phyloP scores from a whole-genome alignment of 2,888 invertebrate genomes.

The Parnassius orleans region DNA sequence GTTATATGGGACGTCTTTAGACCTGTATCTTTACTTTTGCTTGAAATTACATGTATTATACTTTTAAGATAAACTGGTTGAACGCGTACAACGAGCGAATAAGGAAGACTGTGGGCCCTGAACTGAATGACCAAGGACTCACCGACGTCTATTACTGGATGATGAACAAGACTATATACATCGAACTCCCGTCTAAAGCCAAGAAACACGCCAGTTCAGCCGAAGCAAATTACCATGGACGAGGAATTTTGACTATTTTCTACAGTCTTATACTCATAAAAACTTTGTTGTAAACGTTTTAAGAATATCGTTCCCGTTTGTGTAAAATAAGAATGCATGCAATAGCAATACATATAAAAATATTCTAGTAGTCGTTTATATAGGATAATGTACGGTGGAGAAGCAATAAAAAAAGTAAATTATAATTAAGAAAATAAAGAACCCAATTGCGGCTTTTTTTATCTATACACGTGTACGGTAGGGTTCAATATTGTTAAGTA shows the following conservation, averaged over 20 bases:
- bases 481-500: too few species aligned
- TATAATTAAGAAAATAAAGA: too few species aligned
- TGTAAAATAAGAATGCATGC: too few species aligned
- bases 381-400: too few species aligned
- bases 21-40: not conserved
- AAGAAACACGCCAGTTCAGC: slow-evolving; percentile 37
- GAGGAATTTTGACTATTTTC: not conserved
- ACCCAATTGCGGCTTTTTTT: too few species aligned
- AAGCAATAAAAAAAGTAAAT: too few species aligned
- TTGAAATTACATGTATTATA: not conserved
- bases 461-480: too few species aligned
- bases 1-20: too few species aligned
- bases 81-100: slow-evolving; percentile 89
- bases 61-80: slow-evolving; percentile 85
- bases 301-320: not conserved
- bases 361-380: too few species aligned
- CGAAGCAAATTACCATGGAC: not conserved
- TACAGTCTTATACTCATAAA: slow-evolving; percentile 5
- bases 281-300: slow-evolving; percentile 1
- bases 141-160: slow-evolving; percentile 91
- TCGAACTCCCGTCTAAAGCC: slow-evolving; percentile 63
- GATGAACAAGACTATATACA: slow-evolving; percentile 88
- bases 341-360: too few species aligned
- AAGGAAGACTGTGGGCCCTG: slow-evolving; percentile 86
- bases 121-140: slow-evolving; percentile 85